These are phyloP conservation scores for Ornithoptera priamus DNA, from an alignment of 2,888 invertebrate genomes.

Conservation along the genomic window DNA sequence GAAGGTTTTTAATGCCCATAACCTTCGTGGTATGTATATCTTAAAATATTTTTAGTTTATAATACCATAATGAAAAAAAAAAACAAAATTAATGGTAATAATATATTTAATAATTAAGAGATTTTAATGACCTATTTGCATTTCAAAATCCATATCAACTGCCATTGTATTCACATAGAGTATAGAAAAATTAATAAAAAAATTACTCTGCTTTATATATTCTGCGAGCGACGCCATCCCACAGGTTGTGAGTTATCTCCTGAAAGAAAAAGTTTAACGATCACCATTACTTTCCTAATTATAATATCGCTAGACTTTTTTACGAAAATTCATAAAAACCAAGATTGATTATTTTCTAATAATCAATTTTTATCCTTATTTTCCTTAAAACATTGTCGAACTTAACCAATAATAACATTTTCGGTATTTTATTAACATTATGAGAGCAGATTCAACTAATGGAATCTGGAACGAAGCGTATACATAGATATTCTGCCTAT, in stretches of 20 bases:
- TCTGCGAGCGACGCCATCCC: constrained; percentile 25
- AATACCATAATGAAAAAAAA: not conserved
- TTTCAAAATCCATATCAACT: not conserved
- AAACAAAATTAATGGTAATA: not conserved
- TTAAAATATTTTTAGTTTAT: too few relatives aligned
- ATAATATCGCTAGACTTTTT: not conserved
- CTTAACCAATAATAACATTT: too few relatives aligned
- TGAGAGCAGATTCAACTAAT: too few relatives aligned
- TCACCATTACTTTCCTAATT: not conserved
- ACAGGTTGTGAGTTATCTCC: constrained; percentile 9
- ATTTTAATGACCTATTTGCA: not conserved
- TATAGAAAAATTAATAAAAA: not conserved
- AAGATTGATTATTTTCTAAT: not conserved
- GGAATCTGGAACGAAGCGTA: too few relatives aligned
- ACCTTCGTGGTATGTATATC: too few relatives aligned
- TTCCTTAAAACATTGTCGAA: too few relatives aligned
- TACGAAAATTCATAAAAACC: not conserved
- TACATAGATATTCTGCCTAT: too few relatives aligned
- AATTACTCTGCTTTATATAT: constrained; percentile 16
- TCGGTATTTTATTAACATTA: too few relatives aligned
- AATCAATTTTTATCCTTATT: too few relatives aligned
- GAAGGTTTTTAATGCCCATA: too few relatives aligned
- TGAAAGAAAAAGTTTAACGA: not conserved
- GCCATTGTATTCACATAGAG: not conserved
- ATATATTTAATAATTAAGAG: not conserved